These are phyloP conservation scores for Pontoporia blainvillei DNA, from an alignment of 2,113 vertebrate genomes.

Conservation along the genomic window DNA sequence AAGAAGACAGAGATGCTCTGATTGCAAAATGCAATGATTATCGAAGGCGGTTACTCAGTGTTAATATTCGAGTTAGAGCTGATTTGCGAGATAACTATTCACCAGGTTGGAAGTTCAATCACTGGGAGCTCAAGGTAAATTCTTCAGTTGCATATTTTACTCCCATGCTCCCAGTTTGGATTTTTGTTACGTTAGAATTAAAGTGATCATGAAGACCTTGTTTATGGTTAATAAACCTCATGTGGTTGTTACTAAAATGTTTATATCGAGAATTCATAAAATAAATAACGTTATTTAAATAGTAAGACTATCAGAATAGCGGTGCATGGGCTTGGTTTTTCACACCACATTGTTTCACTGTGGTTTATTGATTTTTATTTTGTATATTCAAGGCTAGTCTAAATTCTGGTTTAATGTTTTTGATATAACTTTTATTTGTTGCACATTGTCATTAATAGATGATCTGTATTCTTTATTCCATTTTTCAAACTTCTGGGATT, in stretches of 20 bases:
- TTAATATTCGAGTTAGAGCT: conserved; percentile 84
- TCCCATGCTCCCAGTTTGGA: not conserved
- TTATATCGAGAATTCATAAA: not conserved
- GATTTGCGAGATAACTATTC: conserved; percentile 97
- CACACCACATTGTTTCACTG: not conserved
- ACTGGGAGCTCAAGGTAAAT: conserved; percentile 97
- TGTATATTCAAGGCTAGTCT: not conserved
- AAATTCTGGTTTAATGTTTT: not conserved
- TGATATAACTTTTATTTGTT: not conserved
- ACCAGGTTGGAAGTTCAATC: conserved; percentile 99
- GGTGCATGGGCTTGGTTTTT: not conserved
- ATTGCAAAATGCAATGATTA: conserved; percentile 91
- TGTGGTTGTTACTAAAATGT: not conserved
- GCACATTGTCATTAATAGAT: not conserved
- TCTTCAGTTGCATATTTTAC: not conserved
- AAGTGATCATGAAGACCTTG: not conserved
- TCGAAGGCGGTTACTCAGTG: conserved; percentile 79
- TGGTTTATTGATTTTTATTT: not conserved
- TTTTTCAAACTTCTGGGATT: not conserved
- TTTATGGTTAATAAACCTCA: not conserved
- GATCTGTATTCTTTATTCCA: not conserved
- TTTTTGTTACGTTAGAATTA: not conserved
- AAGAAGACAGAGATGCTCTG: conserved; percentile 89
- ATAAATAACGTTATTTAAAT: not conserved
- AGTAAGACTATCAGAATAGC: not conserved